phyloP scores from a whole-genome alignment of 2,888 invertebrate species.

The Cremastinae sp. region DNA sequence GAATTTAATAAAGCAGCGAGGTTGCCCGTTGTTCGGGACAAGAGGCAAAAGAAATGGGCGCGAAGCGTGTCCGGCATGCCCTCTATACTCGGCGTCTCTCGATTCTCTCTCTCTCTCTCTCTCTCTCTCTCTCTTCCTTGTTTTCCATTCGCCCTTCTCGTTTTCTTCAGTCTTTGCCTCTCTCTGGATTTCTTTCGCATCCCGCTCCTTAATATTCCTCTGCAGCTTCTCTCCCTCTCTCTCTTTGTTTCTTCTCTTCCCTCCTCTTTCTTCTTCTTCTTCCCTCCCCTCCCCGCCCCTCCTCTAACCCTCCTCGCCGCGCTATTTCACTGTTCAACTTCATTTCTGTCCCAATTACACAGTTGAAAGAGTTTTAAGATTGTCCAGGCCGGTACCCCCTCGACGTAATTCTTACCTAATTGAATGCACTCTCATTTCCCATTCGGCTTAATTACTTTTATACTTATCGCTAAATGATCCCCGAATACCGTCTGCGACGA shows the following conservation, averaged over 20 bases:
- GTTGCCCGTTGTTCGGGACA: constrained; percentile 35
- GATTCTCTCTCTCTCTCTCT: constrained; percentile 21
- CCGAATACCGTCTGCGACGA: no score
- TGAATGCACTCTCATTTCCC: neutral
- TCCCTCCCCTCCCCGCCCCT: no score
- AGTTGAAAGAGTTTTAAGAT: constrained; percentile 3
- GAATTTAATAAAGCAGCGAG: constrained; percentile 43
- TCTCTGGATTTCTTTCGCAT: constrained; percentile 10
- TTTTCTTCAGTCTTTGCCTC: neutral
- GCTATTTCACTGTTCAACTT: constrained; percentile 14
- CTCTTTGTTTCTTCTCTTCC: no score
- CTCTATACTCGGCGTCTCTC: constrained; percentile 37
- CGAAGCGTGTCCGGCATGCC: constrained; percentile 66
- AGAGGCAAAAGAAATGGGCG: constrained; percentile 65
- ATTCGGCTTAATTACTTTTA: no score
- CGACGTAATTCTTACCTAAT: neutral
- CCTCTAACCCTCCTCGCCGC: neutral
- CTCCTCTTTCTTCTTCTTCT: no score
- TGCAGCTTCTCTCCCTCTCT: no score
- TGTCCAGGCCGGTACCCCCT: neutral
- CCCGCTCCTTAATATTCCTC: neutral
- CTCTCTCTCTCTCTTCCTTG: constrained; percentile 1
- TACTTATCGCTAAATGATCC: no score
- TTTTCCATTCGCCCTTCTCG: neutral
- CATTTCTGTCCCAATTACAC: constrained; percentile 27